Evolutionary conservation across 1,140 invertebrate genomes (phyloP).

Genomic region (Drosophila grimshawi): DNA sequence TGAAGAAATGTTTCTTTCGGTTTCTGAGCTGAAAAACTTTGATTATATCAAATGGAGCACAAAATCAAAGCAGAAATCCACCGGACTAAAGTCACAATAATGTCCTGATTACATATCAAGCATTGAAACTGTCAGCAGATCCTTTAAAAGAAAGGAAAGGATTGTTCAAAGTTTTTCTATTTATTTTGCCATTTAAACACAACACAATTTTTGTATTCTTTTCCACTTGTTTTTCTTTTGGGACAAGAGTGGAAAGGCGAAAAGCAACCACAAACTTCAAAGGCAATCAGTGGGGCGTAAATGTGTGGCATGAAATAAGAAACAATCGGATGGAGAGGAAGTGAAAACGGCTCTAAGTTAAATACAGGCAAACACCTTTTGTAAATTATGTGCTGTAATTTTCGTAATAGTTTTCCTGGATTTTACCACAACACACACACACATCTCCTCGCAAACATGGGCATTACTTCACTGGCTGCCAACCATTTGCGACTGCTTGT

Average conservation of each 20-base stretch:
- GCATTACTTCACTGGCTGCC: constrained; percentile 1
- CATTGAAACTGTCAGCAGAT: constrained; percentile 46
- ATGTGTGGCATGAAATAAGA: constrained; percentile 23
- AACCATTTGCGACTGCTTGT: constrained; percentile 16
- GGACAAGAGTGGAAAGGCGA: constrained; percentile 15
- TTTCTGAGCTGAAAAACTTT: constrained; percentile 57
- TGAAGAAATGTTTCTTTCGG: constrained; percentile 24
- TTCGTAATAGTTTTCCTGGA: constrained; percentile 71
- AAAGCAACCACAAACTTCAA: constrained; percentile 52
- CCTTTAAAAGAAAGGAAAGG: constrained; percentile 37
- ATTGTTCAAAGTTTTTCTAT: constrained; percentile 66
- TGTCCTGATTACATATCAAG: constrained; percentile 61
- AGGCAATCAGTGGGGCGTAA: constrained; percentile 39
- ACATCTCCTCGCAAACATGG: constrained; percentile 3
- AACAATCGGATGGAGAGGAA: not conserved
- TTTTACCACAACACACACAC: constrained; percentile 36
- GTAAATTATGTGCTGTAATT: constrained; percentile 71
- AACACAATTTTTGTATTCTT: constrained; percentile 21
- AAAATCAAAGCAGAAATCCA: constrained; percentile 64
- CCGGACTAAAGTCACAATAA: constrained; percentile 66
- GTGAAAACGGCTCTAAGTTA: not conserved
- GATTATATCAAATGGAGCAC: constrained; percentile 80
- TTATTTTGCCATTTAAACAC: constrained; percentile 69
- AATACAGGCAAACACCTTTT: constrained; percentile 33
- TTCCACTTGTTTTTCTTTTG: not conserved